Evolutionary conservation across 2,888 invertebrate genomes (phyloP), one percentile per base, ranked within the genome.

Genomic region (Watsonalla binaria): DNA sequence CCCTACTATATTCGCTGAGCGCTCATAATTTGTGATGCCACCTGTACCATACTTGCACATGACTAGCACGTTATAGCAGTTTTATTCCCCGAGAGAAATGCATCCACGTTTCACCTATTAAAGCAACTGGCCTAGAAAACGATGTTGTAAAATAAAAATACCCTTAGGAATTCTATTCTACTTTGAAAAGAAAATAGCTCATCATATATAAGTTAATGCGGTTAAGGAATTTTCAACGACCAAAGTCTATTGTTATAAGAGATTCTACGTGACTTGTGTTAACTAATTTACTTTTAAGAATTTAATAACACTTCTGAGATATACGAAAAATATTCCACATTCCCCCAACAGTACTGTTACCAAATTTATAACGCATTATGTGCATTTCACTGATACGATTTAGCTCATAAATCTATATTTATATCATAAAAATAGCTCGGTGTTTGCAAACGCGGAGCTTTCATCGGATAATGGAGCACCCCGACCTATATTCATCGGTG

Each of bases 401-500:
- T 5, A 2, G 33, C n/a, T 47, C 46, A 35, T 15, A 13, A n/a
- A 42, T 53, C 52, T 60, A 57, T 61, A 60, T 57, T 57, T 54
- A 58, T 60, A 67, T 58, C 58, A 59, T 54, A 4, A 39, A 37
- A 60, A 52, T 59, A 60, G 61, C 58, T 65, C 59, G 63, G 58
- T 64, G 65, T 68, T 71, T 62, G 54, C 64, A 63, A 60, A 65
- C 65, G 64, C 59, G 65, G n/a, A n/a, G n/a, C 63, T 65, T 59
- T 56, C 58, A 56, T 55, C 55, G 52, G 54, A 59, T 59, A 65
- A 60, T 57, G 58, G 66, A 59, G 53, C 61, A 62, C 62, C 51
- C 57, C 67, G 74, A 76, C 74, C 78, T 76, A 82, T 74, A 74
- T 82, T 71, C 67, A 67, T 68, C 61, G 54, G 57, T 13, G 55